Evolutionary conservation across 2,888 invertebrate genomes (phyloP), one percentile per base, ranked within the genome.

Genomic region (Cheilosia scutellata): DNA sequence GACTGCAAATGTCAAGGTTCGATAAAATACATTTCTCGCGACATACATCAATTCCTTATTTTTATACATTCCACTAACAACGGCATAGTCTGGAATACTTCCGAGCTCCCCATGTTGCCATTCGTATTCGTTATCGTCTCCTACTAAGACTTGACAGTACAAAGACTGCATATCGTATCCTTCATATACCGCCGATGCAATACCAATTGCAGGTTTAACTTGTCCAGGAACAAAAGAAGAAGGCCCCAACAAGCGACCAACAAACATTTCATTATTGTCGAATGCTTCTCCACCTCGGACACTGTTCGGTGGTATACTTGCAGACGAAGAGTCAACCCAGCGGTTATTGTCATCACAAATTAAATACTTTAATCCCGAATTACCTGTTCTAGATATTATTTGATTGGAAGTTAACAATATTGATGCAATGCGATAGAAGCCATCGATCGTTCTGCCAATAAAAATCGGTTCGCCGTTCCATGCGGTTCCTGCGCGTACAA

Each of bases 61-160:
- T 29, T 5, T 5, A 20, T 20, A 5, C 16, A n/a, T 55, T 4
- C 44, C 44, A 7, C 20, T 42, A 31, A 55, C 68, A 44, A 68
- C 68, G n/a, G 68, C 55, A 31, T 55, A 31, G 6, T 68, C 55
- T 2, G 68, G 68, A 42, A 68, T 44, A 4, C 20, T 44, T 13
- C 44, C 55, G 4, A 44, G 20, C 2, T 42, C 16, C 3, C 31
- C 13, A 4, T n/a, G 16, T 16, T 31, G 2, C 68, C 68, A 68
- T 0, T 11, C 4, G 25, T 44, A 68, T 31, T 55, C 16, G 9
- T 68, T 13, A 4, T n/a, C 1, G 20, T 68, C 6, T 5, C 29
- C 55, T 20, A 31, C 13, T 31, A 68, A 55, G n/a, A 68, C 55
- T 25, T 68, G 55, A 31, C 55, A 68, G n/a, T 27, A 42, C 1